Evolutionary conservation across 2,888 invertebrate species (phyloP), one percentile per base, ranked within the genome.

Genomic region (Bombylius major): DNA sequence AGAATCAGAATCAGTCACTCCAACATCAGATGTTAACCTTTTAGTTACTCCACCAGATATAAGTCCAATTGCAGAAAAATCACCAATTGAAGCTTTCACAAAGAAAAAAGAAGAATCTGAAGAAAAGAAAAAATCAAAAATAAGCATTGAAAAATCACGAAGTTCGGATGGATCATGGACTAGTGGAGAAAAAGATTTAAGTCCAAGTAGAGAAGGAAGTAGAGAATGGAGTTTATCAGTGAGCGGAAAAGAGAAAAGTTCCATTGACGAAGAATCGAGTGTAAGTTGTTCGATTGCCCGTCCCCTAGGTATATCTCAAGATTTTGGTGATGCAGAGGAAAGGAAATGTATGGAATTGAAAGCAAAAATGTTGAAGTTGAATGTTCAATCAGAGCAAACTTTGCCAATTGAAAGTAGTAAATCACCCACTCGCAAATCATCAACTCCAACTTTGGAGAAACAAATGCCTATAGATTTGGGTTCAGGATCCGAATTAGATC

Each of bases 161-260:
- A 88, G 88, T 64, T 88, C 87, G 4, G 88, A 89, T 65, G 85
- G 85, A 0, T 88, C 88, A 0, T 88, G 87, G 86, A 87, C 87
- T 0, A 86, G 85, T 64, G 82, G 84, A n/a, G 86, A 86, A 67
- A 84, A 84, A 69, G 84, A 84, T 66, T 75, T 76, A 1, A 84
- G 83, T 65, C 83, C 84, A 11, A 78, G 77, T 54, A 61, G 64
- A 14, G 66, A 64, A 3, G 61, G 67, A 53, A 76, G 77, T 50
- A 75, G 75, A 1, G 79, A 79, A 53, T 78, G 77, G 59, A 78
- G 78, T 59, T 70, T 78, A 23, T 70, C 53, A 59, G 75, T 65
- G 55, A 75, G 67, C 57, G 67, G 65, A 47, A 75, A 82, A 58
- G 84, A 85, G 69, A 83, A 83, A 49, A 82, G 81, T 65, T 82